These are phyloP conservation scores for Agonopterix subpropinquella DNA, from an alignment of 2,888 invertebrate genomes.

Conservation along the genomic window DNA sequence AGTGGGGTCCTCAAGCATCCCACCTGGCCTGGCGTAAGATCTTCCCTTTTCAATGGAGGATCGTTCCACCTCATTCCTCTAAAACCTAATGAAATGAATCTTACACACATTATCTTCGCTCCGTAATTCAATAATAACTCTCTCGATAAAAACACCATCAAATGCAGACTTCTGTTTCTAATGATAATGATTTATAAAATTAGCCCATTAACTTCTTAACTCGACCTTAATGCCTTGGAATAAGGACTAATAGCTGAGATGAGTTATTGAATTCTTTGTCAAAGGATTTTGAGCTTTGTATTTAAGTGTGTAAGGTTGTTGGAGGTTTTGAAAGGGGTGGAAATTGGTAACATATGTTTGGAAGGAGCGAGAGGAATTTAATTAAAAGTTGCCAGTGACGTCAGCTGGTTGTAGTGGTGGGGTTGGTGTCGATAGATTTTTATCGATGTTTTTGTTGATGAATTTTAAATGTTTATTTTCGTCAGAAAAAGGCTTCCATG, in stretches of 20 bases:
- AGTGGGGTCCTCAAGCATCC: too few species aligned
- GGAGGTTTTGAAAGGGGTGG: conserved; percentile 10
- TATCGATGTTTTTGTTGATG: too few species aligned
- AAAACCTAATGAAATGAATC: too few species aligned
- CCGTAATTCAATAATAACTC: not conserved
- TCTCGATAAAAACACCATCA: conserved; percentile 20
- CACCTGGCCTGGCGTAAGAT: too few species aligned
- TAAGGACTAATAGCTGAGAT: not conserved
- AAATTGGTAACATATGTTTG: conserved; percentile 70
- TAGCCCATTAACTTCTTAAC: not conserved
- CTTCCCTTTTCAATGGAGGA: too few species aligned
- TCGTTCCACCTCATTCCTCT: too few species aligned
- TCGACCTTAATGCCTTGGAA: not conserved
- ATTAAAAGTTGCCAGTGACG: conserved; percentile 74
- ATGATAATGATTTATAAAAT: not conserved
- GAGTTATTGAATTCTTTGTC: not conserved
- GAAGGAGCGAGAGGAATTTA: conserved; percentile 75
- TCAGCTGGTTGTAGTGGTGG: not conserved
- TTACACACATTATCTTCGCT: not conserved
- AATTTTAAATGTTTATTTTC: too few species aligned
- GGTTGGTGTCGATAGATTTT: not conserved
- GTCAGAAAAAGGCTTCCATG: too few species aligned
- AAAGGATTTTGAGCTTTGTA: not conserved
- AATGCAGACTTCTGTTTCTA: not conserved
- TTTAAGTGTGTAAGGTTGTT: conserved; percentile 8